Conservation (phyloP, 2,888 invertebrate genomes). For the Idaea aversata region DNA sequence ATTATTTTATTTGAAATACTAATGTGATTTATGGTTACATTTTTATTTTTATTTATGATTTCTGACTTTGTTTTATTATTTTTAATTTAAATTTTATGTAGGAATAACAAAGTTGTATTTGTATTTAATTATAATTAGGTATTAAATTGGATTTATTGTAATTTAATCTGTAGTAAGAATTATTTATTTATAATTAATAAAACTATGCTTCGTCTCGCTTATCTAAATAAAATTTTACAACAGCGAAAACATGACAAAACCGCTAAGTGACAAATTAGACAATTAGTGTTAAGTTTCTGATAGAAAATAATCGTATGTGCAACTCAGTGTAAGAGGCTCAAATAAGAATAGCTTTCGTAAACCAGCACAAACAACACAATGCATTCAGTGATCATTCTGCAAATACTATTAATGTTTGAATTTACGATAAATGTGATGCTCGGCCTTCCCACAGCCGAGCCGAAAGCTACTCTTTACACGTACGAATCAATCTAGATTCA, state of each 20-base stretch:
- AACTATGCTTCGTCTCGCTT: background rate
- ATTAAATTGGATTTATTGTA: no score
- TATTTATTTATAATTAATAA: background rate
- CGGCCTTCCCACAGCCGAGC: background rate
- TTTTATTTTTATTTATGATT: no score
- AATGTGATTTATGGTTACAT: no score
- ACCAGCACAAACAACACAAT: background rate
- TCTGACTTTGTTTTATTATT: no score
- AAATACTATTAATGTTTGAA: background rate
- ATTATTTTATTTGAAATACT: no score
- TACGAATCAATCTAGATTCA: background rate
- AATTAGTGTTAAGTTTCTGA: background rate
- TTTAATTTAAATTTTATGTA: no score
- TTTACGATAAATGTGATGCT: background rate
- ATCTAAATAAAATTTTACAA: background rate
- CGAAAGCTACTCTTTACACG: background rate
- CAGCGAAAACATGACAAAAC: background rate
- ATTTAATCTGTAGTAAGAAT: no score
- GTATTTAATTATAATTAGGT: no score
- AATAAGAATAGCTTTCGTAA: background rate
- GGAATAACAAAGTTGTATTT: no score
- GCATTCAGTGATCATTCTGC: background rate
- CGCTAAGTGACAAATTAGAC: background rate
- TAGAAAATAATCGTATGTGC: background rate
- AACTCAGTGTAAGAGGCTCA: constrained; percentile 1